Evolutionary conservation across 2,113 vertebrate genomes (phyloP).

Genomic region (Dipodomys merriami): DNA sequence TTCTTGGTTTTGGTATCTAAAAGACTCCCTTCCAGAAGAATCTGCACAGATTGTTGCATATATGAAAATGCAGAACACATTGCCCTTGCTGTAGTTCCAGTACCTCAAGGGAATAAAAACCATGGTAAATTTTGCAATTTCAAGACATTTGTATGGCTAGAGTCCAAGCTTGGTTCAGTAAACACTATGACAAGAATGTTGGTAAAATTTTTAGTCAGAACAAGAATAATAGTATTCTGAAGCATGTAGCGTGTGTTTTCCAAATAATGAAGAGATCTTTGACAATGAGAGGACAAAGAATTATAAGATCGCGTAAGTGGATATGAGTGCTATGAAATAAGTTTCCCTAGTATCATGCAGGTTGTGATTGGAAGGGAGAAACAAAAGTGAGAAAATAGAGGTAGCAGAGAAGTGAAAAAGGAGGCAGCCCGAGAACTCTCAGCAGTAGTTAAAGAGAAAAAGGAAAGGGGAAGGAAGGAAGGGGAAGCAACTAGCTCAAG

Average conservation of each 20-base stretch:
- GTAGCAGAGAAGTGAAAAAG: background rate
- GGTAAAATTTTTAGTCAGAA: background rate
- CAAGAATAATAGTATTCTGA: background rate
- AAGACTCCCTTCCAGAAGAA: background rate
- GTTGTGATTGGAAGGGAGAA: background rate
- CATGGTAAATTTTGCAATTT: background rate
- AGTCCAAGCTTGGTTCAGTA: background rate
- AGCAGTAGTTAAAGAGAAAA: accelerated
- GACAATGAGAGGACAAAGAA: background rate
- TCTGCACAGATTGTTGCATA: background rate
- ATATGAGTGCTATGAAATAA: background rate
- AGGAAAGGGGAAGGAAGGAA: background rate
- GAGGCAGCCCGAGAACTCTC: background rate
- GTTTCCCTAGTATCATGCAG: background rate
- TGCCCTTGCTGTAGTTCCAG: background rate
- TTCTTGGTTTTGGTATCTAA: background rate
- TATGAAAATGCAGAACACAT: background rate
- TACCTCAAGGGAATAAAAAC: background rate
- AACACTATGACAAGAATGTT: background rate
- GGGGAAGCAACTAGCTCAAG: background rate
- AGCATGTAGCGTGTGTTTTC: background rate
- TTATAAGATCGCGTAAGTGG: background rate
- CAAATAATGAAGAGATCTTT: background rate
- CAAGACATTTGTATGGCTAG: background rate
- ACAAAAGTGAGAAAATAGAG: background rate